Base-by-base conservation (phyloP, 2,113 vertebrate genomes). In the Odobenus rosmarus region DNA sequence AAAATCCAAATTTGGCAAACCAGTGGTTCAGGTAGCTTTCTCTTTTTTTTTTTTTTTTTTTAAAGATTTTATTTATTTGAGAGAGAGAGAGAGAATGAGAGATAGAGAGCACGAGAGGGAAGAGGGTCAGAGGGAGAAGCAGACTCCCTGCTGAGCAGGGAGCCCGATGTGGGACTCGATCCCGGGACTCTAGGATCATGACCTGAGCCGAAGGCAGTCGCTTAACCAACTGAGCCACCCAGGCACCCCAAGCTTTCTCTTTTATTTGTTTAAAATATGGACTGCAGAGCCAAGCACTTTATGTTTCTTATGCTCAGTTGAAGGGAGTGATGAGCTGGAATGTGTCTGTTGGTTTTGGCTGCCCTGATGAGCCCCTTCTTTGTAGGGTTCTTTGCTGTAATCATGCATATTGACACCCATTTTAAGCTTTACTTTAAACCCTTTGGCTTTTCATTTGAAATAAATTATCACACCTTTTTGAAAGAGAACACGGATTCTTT, bases 291-390 rank as follows among this genome's bases (percentile, higher is more conserved):
- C 97, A 97, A 96, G 62, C 39, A 94, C 81, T 96, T 97, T 72
- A 85, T 93, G 81, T 95, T 83, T 90, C 88, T 87, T 95, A 6
- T 57, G 82, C 88, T 96, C 96, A 88, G 3, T 96, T 98, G 94
- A 64, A 97, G 97, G 87, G 97, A 88, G 2, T 95, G 93, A 98
- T 97, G 98, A 97, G 16, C 67, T 98, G 84, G 64, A 97, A 92
- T 88, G 87, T 83, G 71, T 93, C 39, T 97, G 92, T 87, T 97
- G 92, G 39, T 28, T 96, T 95, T 95, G 77, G 21, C 71, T 98
- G 23, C 53, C 69, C 81, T 95, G 55, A 36, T 0, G 15, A 79
- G 59, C 5, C 16, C 13, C 55, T 97, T n/a, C 84, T 96, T 88
- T 95, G n/a, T 36, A 96, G 61, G 0, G 0, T 93, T 64, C 96